Base-by-base conservation (phyloP, 1,140 invertebrate species). In the Maconellicoccus hirsutus region DNA sequence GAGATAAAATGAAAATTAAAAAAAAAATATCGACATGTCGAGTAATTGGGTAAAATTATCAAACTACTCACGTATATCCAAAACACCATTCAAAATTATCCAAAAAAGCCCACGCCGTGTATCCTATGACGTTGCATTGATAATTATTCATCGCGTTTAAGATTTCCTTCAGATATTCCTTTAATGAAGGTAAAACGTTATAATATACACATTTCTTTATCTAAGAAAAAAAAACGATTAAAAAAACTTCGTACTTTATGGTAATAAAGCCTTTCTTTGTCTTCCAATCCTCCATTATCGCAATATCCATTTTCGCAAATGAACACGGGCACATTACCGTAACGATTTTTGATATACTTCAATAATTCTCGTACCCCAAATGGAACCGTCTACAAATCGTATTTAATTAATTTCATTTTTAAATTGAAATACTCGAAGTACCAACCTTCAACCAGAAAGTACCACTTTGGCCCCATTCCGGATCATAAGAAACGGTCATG, bases 81-180 rank as follows among this genome's bases (percentile, higher is more conserved):
- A 75, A 77, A 0, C 78, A 77, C 89, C 90, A 92, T 78, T 92
- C 90, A 77, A 91, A 90, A 78, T 90, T 92, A 73, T 92, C 90
- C 73, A 92, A 79, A 0, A 92, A 77, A 74, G 86, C 87, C 89
- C 90, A 92, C 52, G 84, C 80, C 0, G 86, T 84, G 75, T 91
- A 92, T 0, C 82, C 86, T n/a, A 80, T 77, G 0, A 92, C 83
- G 42, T 86, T 83, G 33, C 85, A 86, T 0, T 83, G 82, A 75
- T 89, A 86, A 16, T 84, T 79, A 38, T 85, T 74, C 4, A 90
- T 83, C 0, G 89, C 87, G 74, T 84, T 81, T 22, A 87, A 79
- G 72, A 91, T 78, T 19, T 85, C 81, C 71, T 84, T 82, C 21
- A 91, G 80, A 76, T 91, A 89, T 8, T 79, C 76, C 76, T 84